Evolutionary conservation across 2,888 invertebrate genomes (phyloP), one percentile per base, ranked within the genome.

Genomic region (Sinodicranocentrus sp.): DNA sequence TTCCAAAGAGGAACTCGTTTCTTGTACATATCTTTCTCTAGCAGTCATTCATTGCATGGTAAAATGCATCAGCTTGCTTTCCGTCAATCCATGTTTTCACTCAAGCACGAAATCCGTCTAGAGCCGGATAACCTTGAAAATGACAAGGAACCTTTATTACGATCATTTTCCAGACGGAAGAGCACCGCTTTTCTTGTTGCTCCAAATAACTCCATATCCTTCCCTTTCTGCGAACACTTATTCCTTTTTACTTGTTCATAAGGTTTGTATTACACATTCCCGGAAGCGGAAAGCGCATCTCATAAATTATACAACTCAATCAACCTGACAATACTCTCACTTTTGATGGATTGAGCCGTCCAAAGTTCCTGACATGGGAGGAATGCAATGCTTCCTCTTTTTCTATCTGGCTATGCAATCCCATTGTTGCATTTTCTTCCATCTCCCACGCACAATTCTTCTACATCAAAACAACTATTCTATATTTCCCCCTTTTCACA

Each of bases 291-390:
- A 75, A 70, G 52, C 63, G 71, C 82, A 77, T 82, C 76, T 82
- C 82, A 82, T 82, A 82, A 82, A 82, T 82, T 82, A 82, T 82
- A 70, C 82, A 82, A 70, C 82, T 82, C 82, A 82, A 82, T 82
- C 82, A 82, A 82, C 76, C 82, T 76, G 82, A 82, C 82, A 82
- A 82, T 82, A 61, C 39, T 59, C 73, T 76, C 71, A 71, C 59
- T 82, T 82, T 82, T 82, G 82, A 82, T 82, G 76, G 82, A 82
- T 82, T 82, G 82, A 82, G 82, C 82, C 71, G 82, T 82, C 82
- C 76, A 76, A 82, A 82, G 76, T 82, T 82, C 71, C 39, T 82
- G 82, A 82, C 82, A 61, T 76, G 57, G 3, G 26, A 19, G 68
- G 59, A 67, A 44, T 44, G 77, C 39, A 48, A 2, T 52, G n/a